Base-by-base conservation (phyloP, 2,888 invertebrate genomes). In the Dioctria rufipes region DNA sequence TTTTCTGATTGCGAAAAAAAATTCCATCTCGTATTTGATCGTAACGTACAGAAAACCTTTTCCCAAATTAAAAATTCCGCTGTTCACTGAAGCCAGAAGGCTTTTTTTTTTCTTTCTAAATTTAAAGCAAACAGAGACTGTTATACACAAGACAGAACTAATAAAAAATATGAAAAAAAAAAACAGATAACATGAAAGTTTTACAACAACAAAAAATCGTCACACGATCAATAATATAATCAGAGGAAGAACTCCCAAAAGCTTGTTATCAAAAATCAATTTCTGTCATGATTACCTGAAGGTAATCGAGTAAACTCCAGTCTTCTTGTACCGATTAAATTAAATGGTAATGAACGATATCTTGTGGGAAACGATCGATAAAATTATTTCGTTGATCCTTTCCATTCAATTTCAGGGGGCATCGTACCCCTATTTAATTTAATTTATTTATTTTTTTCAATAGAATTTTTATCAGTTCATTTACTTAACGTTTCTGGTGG, bases 61-160 rank as follows among this genome's bases (percentile, higher is more conserved):
- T 25, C 25, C 25, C 8, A 66, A 66, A 43, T 66, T 43, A n/a
- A 66, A 46, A 9, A 66, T 66, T 66, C 42, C 66, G 42, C 66
- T 66, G 66, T 66, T 66, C 66, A 66, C 42, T 43, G 43, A 37
- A 66, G 43, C 66, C 11, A 13, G 39, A 66, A 13, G 46, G 5
- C n/a, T 46, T 25, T 66, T 43, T 66, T n/a, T 25, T 3, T 8
- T n/a, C n/a, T 3, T 61, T 37, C 40, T 13, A n/a, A 60, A 60
- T n/a, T 13, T 25, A 46, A 46, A 37, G 40, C 37, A 5, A 63
- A 6, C 63, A 37, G 40, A 63, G 39, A 63, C 49, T 46, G 49
- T 13, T 60, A 4, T 25, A 60, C 3, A 1, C 13, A n/a, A n/a
- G 25, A n/a, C 13, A 60, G 13, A n/a, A 60, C 60, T 2, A 46